A percentile compares a stretch with the other conserved stretches of the same genome.
Evolutionary conservation across 1,140 invertebrate genomes (phyloP).

Genomic region (Micrasema minimum): DNA sequence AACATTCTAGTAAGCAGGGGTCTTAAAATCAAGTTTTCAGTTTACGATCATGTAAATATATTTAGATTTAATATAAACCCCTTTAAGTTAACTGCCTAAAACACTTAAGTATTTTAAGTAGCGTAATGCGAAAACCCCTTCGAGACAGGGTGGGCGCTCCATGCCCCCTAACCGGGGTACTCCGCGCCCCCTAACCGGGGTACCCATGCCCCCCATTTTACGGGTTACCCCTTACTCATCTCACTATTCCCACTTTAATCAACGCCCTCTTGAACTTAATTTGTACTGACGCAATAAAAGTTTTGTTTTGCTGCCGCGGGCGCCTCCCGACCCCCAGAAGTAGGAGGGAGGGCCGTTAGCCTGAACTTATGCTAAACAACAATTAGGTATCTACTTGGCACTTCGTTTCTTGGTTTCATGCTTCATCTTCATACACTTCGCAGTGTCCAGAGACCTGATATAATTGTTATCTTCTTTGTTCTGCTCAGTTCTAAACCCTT

Average conservation of each 20-base stretch:
- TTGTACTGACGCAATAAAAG: slow-evolving; percentile 30
- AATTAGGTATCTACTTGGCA: slow-evolving; percentile 17
- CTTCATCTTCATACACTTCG: no score
- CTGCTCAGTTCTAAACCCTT: no score
- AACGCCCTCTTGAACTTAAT: slow-evolving; percentile 28
- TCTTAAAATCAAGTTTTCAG: no score
- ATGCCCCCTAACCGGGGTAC: no score
- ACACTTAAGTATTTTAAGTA: slow-evolving; percentile 9
- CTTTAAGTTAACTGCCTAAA: background rate
- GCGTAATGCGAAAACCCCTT: background rate
- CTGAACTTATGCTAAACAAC: slow-evolving; percentile 31
- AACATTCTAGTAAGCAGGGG: no score
- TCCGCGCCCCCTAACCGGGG: no score
- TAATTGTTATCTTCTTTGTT: no score
- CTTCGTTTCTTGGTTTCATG: slow-evolving; percentile 12
- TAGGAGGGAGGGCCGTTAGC: slow-evolving; percentile 1
- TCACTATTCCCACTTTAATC: slow-evolving; percentile 30
- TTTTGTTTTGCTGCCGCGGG: slow-evolving; percentile 25
- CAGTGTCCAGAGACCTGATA: no score
- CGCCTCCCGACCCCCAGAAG: background rate
- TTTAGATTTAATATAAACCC: no score
- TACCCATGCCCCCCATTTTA: no score
- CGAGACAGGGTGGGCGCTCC: background rate
- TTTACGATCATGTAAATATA: no score
- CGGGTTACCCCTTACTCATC: background rate